These are phyloP conservation scores for Ganaspis brasiliensis DNA, from an alignment of 2,888 invertebrate genomes.

Conservation along the genomic window DNA sequence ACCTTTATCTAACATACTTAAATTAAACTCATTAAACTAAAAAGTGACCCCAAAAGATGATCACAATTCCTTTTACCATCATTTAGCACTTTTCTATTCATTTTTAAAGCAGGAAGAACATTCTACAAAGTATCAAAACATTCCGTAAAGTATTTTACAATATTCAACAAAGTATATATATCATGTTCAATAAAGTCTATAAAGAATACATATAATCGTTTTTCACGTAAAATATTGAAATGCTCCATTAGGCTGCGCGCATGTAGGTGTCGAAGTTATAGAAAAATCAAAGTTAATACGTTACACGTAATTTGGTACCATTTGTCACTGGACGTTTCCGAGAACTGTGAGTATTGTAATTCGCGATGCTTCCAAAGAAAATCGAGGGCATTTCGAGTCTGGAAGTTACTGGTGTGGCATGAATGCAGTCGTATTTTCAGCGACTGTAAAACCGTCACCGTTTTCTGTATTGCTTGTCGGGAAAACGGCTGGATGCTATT, in stretches of 20 bases:
- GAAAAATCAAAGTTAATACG: conserved; percentile 17
- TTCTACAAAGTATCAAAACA: no score
- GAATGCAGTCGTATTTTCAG: conserved; percentile 66
- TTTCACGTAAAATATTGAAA: neutral
- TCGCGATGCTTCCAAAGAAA: conserved; percentile 31
- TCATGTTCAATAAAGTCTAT: neutral
- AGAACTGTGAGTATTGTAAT: conserved; percentile 34
- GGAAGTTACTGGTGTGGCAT: neutral
- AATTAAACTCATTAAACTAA: no score
- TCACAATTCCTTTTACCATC: no score
- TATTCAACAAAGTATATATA: neutral
- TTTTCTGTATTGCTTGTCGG: conserved; percentile 66
- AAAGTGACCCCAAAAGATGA: no score
- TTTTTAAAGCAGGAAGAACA: no score
- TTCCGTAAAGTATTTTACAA: no score
- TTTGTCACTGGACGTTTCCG: conserved; percentile 28
- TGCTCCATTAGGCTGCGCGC: neutral
- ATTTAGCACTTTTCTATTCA: no score
- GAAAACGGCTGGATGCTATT: conserved; percentile 70
- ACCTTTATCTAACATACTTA: no score
- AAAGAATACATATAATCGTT: conserved; percentile 6
- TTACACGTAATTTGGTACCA: conserved; percentile 23
- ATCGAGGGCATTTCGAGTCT: conserved; percentile 33
- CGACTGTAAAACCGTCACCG: conserved; percentile 74
- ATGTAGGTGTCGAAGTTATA: neutral